Base-by-base conservation (phyloP, 2,888 invertebrate species). In the Pyrrhosoma nymphula region DNA sequence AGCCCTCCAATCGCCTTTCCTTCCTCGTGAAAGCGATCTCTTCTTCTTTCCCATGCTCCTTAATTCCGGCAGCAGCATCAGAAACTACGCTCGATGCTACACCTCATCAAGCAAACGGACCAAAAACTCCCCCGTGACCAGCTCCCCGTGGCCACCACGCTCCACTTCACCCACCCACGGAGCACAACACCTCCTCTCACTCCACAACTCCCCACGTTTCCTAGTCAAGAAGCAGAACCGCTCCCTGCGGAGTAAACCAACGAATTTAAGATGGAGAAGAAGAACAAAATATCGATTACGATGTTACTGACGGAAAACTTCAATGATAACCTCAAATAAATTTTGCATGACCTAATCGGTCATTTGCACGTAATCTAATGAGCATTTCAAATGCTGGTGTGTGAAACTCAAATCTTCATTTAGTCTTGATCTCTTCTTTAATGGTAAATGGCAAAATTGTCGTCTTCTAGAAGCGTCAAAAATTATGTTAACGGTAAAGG, bases 101-200 rank as follows among this genome's bases (percentile, higher is more conserved):
- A 89, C 55, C 89, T 89, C 89, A 89, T 89, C 89, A 89, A 89
- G 89, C 89, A 89, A 89, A 89, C 89, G 55, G 89, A 89, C 56
- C 89, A 56, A 39, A 39, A 47, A 88, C 39, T 88, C 88, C 47
- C 35, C 39, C 39, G 69, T 69, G 47, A 39, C 88, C 88, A 47
- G 88, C 47, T 88, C 39, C 88, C 26, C 88, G 88, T 88, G 88
- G 88, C 47, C 89, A n/a, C 8, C 89, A 56, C 56, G 89, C 89
- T 89, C 89, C 55, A 89, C 89, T 89, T 89, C 55, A n/a, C 89
- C 89, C 16, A 12, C 89, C 26, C n/a, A 56, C 47, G 18, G 26
- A 20, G 26, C 55, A n/a, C 47, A 23, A 12, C 39, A 4, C 88
- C 2, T 47, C 39, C 47, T 39, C 88, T 4, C 88, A 69, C 26